Evolutionary conservation across 2,797 vertebrate species (phyloP).

Genomic region (Enteromius thamalakanensis): DNA sequence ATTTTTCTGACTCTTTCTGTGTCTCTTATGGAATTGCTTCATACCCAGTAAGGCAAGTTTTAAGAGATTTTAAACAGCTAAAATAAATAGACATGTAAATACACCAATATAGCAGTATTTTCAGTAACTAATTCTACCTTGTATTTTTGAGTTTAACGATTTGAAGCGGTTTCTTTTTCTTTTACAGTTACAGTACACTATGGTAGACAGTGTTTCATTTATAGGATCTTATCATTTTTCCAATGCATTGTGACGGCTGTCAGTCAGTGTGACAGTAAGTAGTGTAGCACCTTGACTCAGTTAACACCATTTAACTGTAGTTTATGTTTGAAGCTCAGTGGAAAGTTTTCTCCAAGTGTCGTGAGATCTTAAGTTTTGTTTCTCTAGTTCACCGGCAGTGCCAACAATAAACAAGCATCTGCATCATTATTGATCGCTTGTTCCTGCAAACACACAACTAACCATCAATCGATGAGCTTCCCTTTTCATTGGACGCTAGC

Average conservation of each 20-base stretch:
- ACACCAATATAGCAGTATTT: neutral
- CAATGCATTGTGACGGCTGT: neutral
- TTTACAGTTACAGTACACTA: neutral
- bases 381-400: conserved; percentile 6
- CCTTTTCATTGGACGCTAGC: conserved; percentile 46
- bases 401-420: conserved; percentile 47
- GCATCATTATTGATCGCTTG: conserved; percentile 53
- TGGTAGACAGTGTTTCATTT: neutral
- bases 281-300: neutral
- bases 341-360: conserved; percentile 1
- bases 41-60: neutral
- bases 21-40: neutral
- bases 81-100: neutral
- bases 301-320: conserved; percentile 7
- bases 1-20: neutral
- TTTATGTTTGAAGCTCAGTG: conserved; percentile 8
- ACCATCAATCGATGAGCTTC: conserved; percentile 51
- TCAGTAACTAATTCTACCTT: neutral
- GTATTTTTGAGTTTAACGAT: neutral
- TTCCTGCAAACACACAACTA: conserved; percentile 48
- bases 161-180: neutral
- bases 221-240: neutral
- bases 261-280: conserved; percentile 5
- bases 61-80: no score
- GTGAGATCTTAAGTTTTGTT: conserved; percentile 24